Base-by-base conservation (phyloP, 2,113 vertebrate genomes). In the Glaucomys volans region DNA sequence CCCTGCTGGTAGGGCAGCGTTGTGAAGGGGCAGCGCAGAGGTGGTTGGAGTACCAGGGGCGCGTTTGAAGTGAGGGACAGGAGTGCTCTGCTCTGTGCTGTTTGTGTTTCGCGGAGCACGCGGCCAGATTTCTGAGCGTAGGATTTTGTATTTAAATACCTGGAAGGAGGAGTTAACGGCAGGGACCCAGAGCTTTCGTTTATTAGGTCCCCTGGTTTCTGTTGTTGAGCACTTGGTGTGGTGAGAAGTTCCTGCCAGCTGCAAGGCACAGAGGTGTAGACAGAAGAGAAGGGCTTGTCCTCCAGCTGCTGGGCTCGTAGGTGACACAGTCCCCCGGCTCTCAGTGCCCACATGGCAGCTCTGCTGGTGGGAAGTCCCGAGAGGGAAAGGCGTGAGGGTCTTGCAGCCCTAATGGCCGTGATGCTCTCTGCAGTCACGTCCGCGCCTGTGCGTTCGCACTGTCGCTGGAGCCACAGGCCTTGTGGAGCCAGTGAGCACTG, bases 51-150 rank as follows among this genome's bases (percentile, higher is more conserved):
- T 44, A 90, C 32, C 50, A 72, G 9, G 28, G 72, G 64, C 59
- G 72, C 24, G 20, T 87, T 13, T 57, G 44, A 83, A 47, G 18
- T 24, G 47, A 64, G 42, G 37, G 12, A n/a, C 14, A 42, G 85
- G 1, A 35, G 13, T 90, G n/a, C 62, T 90, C 10, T 75, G 28
- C 37, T 47, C 17, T 93, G 37, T 79, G 69, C 2, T 22, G 42
- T 64, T 69, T 87, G 47, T 96, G n/a, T 90, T 64, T 83, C 59
- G 62, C 30, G 64, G 84, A 84, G 44, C 44, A 86, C 7, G 72
- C 52, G 8, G 64, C 62, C 64, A 28, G 54, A 86, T 59, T 59
- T 52, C 50, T 71, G 2, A 37, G 52, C 72, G 57, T 84, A 57
- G 47, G 26, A 77, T 79, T 72, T 42, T 69, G n/a, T 66, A n/a